Evolutionary conservation across 2,797 vertebrate species (phyloP), one percentile per base, ranked within the genome.

Genomic region (Odontamblyopus lacepedii): DNA sequence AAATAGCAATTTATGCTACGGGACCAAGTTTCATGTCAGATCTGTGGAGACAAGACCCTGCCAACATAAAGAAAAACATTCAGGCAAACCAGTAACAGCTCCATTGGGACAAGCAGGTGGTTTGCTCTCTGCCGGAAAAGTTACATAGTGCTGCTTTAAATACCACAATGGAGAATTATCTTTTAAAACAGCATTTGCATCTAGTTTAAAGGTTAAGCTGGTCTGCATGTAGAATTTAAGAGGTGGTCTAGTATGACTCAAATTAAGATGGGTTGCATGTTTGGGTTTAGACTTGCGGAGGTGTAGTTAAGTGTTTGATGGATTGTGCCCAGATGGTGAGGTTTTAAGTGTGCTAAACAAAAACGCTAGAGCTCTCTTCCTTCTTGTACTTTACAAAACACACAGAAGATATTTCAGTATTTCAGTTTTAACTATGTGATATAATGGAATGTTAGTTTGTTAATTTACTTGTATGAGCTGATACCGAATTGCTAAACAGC

Each of bases 251-350:
- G 63, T 63, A 2, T 16, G 32, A 48, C n/a, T 7, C 63, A 27
- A 50, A 65, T 65, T 23, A 48, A 48, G 63, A 27, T 65, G 13
- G 12, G 26, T 80, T 77, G 74, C 63, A 27, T 67, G 74, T 78
- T 82, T 78, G 53, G 77, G 75, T 78, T 85, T 75, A 83, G 73
- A 41, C 72, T 63, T 63, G 30, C 51, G 75, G 73, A 83, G 79
- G 74, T 51, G 61, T 55, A 70, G 73, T 73, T 78, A 82, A 51
- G 56, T 66, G 57, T 70, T 60, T 64, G 67, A 84, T 76, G 67
- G 78, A 78, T 85, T 75, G 63, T 2, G 12, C 23, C 77, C 80
- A 85, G 83, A 83, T 88, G 84, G 74, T 72, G 71, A 80, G 19
- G 64, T 26, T 67, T 60, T 2, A 60, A 27, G 27, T 30, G 5